These are phyloP conservation scores for Miichthys miiuy DNA, from an alignment of 2,797 vertebrate species.

Conservation along the genomic window DNA sequence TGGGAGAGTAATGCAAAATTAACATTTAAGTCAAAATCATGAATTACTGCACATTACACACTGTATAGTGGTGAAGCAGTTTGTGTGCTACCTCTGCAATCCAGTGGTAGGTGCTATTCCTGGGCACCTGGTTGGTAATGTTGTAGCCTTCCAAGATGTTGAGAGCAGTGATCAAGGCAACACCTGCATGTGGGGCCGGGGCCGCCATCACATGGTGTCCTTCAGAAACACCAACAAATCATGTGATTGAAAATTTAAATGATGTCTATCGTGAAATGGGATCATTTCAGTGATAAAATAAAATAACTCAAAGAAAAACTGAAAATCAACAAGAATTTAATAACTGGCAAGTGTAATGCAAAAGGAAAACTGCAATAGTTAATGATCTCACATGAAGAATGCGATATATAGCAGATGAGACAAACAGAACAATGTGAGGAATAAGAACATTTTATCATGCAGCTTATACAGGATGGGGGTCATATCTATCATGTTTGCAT, in stretches of 20 bases:
- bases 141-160: conserved; percentile 98
- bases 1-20: conserved; percentile 62
- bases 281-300: background rate
- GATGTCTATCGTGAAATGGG: background rate
- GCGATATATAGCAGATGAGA: background rate
- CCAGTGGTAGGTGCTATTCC: conserved; percentile 91
- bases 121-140: conserved; percentile 88
- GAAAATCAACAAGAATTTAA: background rate
- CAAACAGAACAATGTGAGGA: conserved; percentile 1
- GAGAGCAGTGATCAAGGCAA: conserved; percentile 93
- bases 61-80: background rate
- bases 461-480: background rate
- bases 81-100: conserved; percentile 90
- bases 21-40: background rate
- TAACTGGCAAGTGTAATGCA: background rate
- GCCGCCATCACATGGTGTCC: conserved; percentile 93
- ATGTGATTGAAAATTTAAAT: background rate
- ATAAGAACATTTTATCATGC: background rate
- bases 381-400: background rate
- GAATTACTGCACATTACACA: background rate
- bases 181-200: conserved; percentile 94
- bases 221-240: conserved; percentile 68
- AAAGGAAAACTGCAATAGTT: background rate
- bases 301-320: background rate
- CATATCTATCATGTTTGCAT: background rate